Evolutionary conservation across 2,797 vertebrate genomes (phyloP).

Genomic region (Crenuchus spilurus): DNA sequence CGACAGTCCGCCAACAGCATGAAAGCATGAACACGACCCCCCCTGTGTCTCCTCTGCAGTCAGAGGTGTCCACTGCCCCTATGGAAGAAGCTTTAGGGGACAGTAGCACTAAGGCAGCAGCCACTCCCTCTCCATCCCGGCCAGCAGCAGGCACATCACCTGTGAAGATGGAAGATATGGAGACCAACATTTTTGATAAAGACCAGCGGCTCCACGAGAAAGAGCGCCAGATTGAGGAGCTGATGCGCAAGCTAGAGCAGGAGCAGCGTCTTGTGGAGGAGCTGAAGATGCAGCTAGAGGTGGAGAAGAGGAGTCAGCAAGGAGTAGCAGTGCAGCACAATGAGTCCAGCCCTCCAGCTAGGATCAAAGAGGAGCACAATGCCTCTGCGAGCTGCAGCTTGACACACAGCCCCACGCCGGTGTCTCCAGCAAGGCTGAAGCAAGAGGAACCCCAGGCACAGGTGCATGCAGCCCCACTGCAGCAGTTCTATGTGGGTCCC

Average conservation of each 20-base stretch:
- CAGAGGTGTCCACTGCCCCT: slow-evolving; percentile 82
- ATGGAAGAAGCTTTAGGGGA: slow-evolving; percentile 80
- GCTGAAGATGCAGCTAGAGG: slow-evolving; percentile 93
- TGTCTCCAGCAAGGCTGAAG: slow-evolving; percentile 68
- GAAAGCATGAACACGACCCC: slow-evolving; percentile 78
- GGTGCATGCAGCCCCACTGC: slow-evolving; percentile 14
- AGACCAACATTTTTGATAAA: slow-evolving; percentile 78
- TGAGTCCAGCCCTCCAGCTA: slow-evolving; percentile 55
- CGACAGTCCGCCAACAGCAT: slow-evolving; percentile 58
- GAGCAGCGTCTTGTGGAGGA: slow-evolving; percentile 96
- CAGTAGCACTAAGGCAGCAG: slow-evolving; percentile 76
- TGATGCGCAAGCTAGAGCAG: slow-evolving; percentile 92
- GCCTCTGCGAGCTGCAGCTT: slow-evolving; percentile 59
- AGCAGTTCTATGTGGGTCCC: slow-evolving; percentile 66
- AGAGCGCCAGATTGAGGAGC: slow-evolving; percentile 93
- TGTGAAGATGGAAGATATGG: slow-evolving; percentile 66
- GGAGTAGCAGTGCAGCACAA: slow-evolving; percentile 59
- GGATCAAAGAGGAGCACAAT: slow-evolving; percentile 82
- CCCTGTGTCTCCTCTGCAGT: slow-evolving; percentile 87
- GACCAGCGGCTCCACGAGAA: slow-evolving; percentile 94
- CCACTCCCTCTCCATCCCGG: slow-evolving; percentile 76
- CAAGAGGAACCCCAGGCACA: slow-evolving; percentile 77
- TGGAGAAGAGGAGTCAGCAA: slow-evolving; percentile 88
- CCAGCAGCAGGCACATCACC: slow-evolving; percentile 63
- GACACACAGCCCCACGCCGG: slow-evolving; percentile 59